Percentiles rank a stretch among this genome's conserved stretches.
These are phyloP conservation scores for Pangasianodon hypophthalmus DNA, from an alignment of 2,113 vertebrate genomes.

Conservation along the genomic window DNA sequence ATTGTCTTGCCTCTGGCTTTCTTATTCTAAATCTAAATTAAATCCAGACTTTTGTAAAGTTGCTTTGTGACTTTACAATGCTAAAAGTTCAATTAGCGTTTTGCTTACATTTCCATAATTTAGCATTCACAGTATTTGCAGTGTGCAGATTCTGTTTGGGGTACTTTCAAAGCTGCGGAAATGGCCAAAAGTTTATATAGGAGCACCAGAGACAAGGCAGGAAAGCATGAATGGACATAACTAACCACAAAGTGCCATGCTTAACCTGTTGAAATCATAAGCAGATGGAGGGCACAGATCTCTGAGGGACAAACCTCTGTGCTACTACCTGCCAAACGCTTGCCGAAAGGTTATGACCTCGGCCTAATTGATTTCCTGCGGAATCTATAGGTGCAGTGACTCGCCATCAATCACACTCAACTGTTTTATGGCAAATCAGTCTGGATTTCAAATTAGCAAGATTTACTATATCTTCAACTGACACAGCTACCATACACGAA, in stretches of 20 bases:
- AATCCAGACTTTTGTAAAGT: neutral
- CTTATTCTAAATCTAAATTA: neutral
- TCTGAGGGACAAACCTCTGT: constrained; percentile 17
- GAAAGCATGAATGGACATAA: constrained; percentile 61
- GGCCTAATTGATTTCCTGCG: constrained; percentile 52
- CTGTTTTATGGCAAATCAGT: neutral
- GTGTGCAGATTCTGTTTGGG: constrained; percentile 16
- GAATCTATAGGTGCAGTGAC: constrained; percentile 6
- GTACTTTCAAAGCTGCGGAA: constrained; percentile 31
- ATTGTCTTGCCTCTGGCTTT: neutral
- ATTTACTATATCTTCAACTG: neutral
- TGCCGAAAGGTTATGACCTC: constrained; percentile 42
- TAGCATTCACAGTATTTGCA: neutral
- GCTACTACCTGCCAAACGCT: constrained; percentile 27
- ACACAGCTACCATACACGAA: neutral
- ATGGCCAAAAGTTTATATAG: constrained; percentile 59
- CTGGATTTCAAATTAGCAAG: constrained; percentile 34
- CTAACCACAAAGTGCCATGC: constrained; percentile 31
- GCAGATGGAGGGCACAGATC: constrained; percentile 61
- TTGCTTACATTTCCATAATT: neutral
- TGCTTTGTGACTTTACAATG: neutral
- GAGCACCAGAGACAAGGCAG: constrained; percentile 60
- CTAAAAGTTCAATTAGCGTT: neutral
- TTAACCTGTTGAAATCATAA: constrained; percentile 59
- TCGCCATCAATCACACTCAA: constrained; percentile 48